phyloP scores from a whole-genome alignment of 1,140 invertebrate genomes.

The Diachasma alloeum region DNA sequence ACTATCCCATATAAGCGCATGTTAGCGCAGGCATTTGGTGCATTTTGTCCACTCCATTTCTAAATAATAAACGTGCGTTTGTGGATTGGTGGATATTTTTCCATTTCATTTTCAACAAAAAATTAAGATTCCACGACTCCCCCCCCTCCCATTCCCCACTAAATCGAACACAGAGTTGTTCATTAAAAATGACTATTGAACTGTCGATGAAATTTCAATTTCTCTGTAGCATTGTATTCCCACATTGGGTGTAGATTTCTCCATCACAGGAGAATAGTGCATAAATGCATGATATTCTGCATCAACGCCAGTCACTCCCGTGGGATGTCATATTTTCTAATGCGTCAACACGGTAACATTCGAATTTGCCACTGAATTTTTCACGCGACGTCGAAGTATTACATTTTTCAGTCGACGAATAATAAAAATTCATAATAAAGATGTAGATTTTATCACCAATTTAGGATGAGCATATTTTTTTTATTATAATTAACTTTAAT shows the following conservation, averaged over 20 bases:
- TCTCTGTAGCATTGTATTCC: background rate
- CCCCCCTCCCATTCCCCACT: too few species aligned
- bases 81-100: too few species aligned
- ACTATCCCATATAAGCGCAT: too few species aligned
- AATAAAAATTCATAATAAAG: background rate
- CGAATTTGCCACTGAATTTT: background rate
- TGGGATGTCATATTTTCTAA: background rate
- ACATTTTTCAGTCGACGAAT: background rate
- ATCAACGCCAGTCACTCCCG: background rate
- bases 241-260: background rate
- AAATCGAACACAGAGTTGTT: too few species aligned
- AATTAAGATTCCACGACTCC: too few species aligned
- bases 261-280: background rate
- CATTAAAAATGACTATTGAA: too few species aligned
- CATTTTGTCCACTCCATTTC: too few species aligned
- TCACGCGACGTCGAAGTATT: background rate
- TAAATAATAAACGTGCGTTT: too few species aligned
- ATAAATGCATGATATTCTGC: background rate
- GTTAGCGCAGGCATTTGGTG: too few species aligned
- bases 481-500: background rate
- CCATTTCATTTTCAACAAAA: too few species aligned
- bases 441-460: background rate
- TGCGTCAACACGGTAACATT: background rate
- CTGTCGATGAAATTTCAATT: too few species aligned
- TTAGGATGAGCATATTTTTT: too few species aligned